Evolutionary conservation across 2,888 invertebrate species (phyloP).

Genomic region (Gastrophysa polygoni): DNA sequence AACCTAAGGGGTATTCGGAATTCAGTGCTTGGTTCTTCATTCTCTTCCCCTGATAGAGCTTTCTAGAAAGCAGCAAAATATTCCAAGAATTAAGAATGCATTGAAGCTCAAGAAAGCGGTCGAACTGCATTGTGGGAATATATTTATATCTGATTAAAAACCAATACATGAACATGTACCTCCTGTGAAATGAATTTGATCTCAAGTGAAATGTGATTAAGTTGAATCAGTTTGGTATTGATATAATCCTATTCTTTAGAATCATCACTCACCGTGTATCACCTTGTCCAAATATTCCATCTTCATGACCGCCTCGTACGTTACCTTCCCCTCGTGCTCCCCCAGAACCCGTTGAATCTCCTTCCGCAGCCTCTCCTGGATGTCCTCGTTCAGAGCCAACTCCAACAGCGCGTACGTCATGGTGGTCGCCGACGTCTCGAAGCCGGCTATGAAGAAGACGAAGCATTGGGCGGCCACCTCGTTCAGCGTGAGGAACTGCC

Average conservation of each 20-base stretch:
- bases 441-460: conserved; percentile 41
- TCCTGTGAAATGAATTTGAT: too few species aligned
- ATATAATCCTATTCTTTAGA: too few species aligned
- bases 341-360: conserved; percentile 35
- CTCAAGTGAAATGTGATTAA: too few species aligned
- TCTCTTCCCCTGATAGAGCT: too few species aligned
- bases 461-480: conserved; percentile 33
- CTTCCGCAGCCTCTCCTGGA: conserved; percentile 35
- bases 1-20: too few species aligned
- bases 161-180: too few species aligned
- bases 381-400: conserved; percentile 34
- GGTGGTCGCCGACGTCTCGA: conserved; percentile 40
- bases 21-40: too few species aligned
- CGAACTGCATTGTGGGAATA: too few species aligned
- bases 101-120: too few species aligned
- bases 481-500: background rate
- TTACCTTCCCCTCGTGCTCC: conserved; percentile 31
- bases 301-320: conserved; percentile 37
- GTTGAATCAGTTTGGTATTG: background rate
- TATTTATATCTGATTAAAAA: too few species aligned
- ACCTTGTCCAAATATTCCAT: conserved; percentile 55
- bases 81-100: too few species aligned
- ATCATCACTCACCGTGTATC: conserved; percentile 51
- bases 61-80: too few species aligned
- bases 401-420: conserved; percentile 41